A percentile compares a stretch with the other conserved stretches of the same genome.
phyloP scores from a whole-genome alignment of 2,113 vertebrate genomes.

The Herpailurus yagouaroundi region DNA sequence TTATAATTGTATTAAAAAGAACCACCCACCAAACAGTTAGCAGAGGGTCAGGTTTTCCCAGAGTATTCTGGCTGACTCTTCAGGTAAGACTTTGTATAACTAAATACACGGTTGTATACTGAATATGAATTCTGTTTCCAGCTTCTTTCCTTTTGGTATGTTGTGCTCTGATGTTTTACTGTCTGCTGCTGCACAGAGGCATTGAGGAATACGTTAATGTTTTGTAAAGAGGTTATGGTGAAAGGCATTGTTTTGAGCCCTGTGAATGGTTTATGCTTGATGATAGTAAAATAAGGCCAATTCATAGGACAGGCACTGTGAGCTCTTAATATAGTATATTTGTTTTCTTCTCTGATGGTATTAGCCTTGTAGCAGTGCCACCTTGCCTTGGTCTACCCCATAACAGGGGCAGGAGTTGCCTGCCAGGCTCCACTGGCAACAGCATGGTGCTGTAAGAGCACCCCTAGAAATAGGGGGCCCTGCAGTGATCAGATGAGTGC shows the following conservation, averaged over 20 bases:
- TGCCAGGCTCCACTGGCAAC: constrained; percentile 11
- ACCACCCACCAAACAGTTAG: not conserved
- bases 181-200: not conserved
- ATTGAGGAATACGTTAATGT: constrained; percentile 11
- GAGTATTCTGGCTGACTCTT: constrained; percentile 23
- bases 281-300: constrained; percentile 26
- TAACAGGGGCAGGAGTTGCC: constrained; percentile 48
- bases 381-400: constrained; percentile 25
- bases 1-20: constrained; percentile 51
- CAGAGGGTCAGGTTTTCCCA: not conserved
- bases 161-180: constrained; percentile 38
- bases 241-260: constrained; percentile 46
- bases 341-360: not conserved
- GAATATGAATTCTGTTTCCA: not conserved
- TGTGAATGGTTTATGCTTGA: constrained; percentile 33
- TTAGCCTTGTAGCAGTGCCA: not conserved
- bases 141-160: constrained; percentile 17
- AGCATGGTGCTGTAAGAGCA: not conserved
- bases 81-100: not conserved
- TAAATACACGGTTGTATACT: not conserved
- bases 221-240: constrained; percentile 58
- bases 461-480: not conserved
- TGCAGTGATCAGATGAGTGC: constrained; percentile 52
- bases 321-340: not conserved
- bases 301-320: not conserved